Evolutionary conservation across 2,113 vertebrate species (phyloP).

Genomic region (Phyllostomus hastatus): DNA sequence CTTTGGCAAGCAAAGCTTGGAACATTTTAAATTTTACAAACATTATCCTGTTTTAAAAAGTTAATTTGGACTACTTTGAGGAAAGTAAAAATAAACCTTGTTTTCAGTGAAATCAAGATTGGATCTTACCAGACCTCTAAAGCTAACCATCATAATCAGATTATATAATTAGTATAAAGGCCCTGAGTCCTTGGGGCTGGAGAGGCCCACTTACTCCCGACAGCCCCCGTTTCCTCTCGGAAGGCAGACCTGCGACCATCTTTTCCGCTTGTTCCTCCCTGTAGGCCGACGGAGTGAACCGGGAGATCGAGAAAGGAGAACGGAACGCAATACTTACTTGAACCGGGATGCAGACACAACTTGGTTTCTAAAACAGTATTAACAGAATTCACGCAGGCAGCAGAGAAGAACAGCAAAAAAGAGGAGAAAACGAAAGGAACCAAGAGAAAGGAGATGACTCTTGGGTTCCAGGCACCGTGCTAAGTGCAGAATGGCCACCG

Average conservation of each 20-base stretch:
- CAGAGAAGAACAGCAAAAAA: not conserved
- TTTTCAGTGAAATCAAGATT: slow-evolving; percentile 62
- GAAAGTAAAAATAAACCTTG: slow-evolving; percentile 55
- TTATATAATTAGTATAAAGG: slow-evolving; percentile 5
- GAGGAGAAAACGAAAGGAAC: not conserved
- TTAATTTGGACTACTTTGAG: slow-evolving; percentile 55
- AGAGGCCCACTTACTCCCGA: not conserved
- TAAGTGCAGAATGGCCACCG: not conserved
- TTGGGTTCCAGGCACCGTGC: too few relatives aligned
- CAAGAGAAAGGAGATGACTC: not conserved
- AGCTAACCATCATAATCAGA: slow-evolving; percentile 46
- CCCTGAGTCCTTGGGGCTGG: not conserved
- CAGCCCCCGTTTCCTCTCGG: not conserved
- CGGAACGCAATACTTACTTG: not conserved
- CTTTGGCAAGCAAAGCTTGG: slow-evolving; percentile 58
- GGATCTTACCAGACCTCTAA: slow-evolving; percentile 52
- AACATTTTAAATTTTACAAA: slow-evolving; percentile 60
- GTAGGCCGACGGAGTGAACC: not conserved
- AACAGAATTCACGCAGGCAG: not conserved
- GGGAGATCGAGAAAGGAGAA: not conserved
- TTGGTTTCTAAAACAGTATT: not conserved
- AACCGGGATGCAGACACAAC: not conserved
- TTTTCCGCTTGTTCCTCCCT: not conserved
- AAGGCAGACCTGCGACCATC: not conserved
- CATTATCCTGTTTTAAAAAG: slow-evolving; percentile 53